Evolutionary conservation across 1,140 invertebrate genomes (phyloP), one percentile per base, ranked within the genome.

Genomic region (Platyscapa corneri): DNA sequence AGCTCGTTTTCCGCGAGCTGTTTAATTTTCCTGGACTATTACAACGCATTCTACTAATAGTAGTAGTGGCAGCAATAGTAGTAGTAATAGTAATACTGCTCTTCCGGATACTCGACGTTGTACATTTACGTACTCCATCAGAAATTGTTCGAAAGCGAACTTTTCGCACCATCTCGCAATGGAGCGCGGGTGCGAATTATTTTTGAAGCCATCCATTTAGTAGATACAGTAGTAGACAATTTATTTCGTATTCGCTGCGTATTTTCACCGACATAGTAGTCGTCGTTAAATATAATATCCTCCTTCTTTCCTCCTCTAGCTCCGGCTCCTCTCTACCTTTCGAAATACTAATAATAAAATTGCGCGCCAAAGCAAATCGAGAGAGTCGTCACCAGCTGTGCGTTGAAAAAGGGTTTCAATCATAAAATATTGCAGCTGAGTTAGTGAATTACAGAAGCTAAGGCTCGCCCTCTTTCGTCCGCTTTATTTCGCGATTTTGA

Each of bases 401-500:
- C 49, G 39, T 14, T 27, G 27, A 37, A 60, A 72, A 30, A 49
- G 65, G 14, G n/a, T 77, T 65, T 83, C 39, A 83, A 78, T 84
- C 60, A 56, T 46, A 53, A 79, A 77, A 53, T 78, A 49, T 84
- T 74, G 34, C 34, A 49, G 60, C 76, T 20, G 60, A 39, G 39
- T 72, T 70, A 79, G 65, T 80, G 20, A 67, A 80, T 78, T 84
- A 84, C 27, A 53, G 34, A 67, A 67, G 42, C 34, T 30, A 32
- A 74, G 46, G 53, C 18, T 16, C 3, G 18, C 32, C 39, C 64
- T 72, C 32, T 46, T 46, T 23, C 78, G 2, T 7, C 8, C 8
- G 72, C 74, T 81, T 84, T 85, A 80, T 85, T 78, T 85, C 64
- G 83, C 83, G 64, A 53, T 67, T 72, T 23, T 30, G 37, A 80